Evolutionary conservation across 2,113 vertebrate species (phyloP).

Genomic region (Copsychus sechellarum): DNA sequence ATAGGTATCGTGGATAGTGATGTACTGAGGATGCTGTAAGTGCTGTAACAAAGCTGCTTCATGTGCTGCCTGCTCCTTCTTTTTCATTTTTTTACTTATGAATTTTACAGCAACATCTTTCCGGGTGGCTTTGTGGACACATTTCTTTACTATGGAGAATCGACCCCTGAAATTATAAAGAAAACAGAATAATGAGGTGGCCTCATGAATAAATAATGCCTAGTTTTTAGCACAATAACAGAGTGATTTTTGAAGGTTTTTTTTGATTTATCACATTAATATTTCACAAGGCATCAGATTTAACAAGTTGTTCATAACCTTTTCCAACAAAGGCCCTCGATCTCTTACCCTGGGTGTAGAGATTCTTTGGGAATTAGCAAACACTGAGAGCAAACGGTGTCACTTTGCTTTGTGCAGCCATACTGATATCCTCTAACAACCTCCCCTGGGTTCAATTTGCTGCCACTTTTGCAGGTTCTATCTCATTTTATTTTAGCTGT

Average conservation of each 20-base stretch:
- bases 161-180: conserved; percentile 80
- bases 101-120: conserved; percentile 96
- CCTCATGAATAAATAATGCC: background rate
- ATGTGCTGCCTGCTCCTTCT: conserved; percentile 93
- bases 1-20: conserved; percentile 88
- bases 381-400: background rate
- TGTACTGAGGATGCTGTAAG: conserved; percentile 89
- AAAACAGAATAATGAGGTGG: background rate
- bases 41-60: conserved; percentile 90
- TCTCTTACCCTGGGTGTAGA: background rate
- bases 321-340: background rate
- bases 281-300: conserved; percentile 33
- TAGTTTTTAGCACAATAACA: background rate
- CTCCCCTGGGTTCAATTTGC: conserved; percentile 39
- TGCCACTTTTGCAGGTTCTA: background rate
- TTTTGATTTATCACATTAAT: background rate
- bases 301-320: conserved; percentile 23
- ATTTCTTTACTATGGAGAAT: conserved; percentile 97
- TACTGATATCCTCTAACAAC: conserved; percentile 7
- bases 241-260: background rate
- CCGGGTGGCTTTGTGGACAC: conserved; percentile 88
- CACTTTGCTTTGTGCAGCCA: conserved; percentile 18
- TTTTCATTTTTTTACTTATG: conserved; percentile 96
- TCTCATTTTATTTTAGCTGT: background rate
- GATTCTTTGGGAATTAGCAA: conserved; percentile 15